These are phyloP conservation scores for Spheniscus humboldti DNA, from an alignment of 2,797 vertebrate genomes.

Conservation along the genomic window DNA sequence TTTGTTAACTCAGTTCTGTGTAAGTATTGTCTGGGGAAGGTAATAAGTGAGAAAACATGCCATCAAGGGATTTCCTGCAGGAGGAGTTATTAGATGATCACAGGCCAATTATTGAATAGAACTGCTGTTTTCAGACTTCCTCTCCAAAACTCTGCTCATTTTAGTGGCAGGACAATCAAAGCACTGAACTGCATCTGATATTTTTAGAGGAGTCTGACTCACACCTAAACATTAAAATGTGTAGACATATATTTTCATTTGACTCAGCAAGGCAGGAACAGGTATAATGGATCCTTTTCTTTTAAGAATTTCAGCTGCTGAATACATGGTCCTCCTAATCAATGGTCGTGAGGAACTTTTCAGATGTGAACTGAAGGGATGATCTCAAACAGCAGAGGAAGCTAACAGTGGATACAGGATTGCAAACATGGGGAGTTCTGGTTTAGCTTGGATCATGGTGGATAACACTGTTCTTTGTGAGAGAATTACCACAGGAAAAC, in stretches of 20 bases:
- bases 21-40: not conserved
- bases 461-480: not conserved
- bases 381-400: not conserved
- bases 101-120: not conserved
- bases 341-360: not conserved
- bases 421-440: not conserved
- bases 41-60: constrained; percentile 12
- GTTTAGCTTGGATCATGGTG: not conserved
- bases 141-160: not conserved
- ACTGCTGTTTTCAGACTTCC: not conserved
- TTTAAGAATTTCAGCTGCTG: not conserved
- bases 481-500: not conserved
- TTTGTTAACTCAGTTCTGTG: not conserved
- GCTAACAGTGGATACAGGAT: not conserved
- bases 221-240: not conserved
- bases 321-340: not conserved
- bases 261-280: not conserved
- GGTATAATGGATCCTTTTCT: not conserved
- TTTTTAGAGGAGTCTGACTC: not conserved
- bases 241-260: not conserved
- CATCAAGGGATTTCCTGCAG: not conserved
- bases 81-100: not conserved
- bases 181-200: not conserved
- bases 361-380: not conserved
- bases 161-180: not conserved